Base-by-base conservation (phyloP, 1,140 invertebrate species). In the Drosophila pseudoobscura region DNA sequence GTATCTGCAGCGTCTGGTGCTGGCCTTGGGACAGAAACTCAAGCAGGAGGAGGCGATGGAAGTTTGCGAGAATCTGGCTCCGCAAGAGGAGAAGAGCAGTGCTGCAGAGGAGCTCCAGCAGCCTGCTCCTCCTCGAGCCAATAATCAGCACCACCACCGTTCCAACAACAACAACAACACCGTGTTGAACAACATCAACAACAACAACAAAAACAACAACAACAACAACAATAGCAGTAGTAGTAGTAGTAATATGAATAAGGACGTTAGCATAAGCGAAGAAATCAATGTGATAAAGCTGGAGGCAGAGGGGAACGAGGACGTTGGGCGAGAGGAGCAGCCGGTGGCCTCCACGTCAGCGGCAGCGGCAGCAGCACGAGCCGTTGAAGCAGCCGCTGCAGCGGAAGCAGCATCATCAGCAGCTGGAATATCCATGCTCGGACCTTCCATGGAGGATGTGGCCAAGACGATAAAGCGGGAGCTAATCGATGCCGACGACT, bases 281-380 rank as follows among this genome's bases (percentile, higher is more conserved):
- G 90, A 91, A 82, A 75, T 85, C 76, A 87, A 91, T 90, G 80
- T 90, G 90, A 89, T 90, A 91, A 88, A 90, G 80, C 74, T 78
- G 82, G 80, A 85, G 63, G 68, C 60, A 35, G 71, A 74, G 26
- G 74, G 59, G 41, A 15, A 22, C 15, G 43, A 31, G 43, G 44
- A 15, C 39, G 22, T n/a, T 29, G 35, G 50, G 26, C 62, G 22
- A n/a, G 68, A 62, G 8, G 80, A 85, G 49, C 78, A 87, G 22
- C 80, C 80, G 31, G 80, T 84, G 39, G 80, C 80, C 31, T 80
- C 77, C 43, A 85, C 80, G 31, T 84, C 80, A 29, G 80, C 80
- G 17, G 80, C 80, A 56, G 80, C 80, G 41, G 80, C 80, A 8
- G 80, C 80, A 26, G 80, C 80, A 20, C 68, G 80, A 49, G 82